Conservation (phyloP, 1,140 invertebrate species). For the Yoshiicerus persimilis region DNA sequence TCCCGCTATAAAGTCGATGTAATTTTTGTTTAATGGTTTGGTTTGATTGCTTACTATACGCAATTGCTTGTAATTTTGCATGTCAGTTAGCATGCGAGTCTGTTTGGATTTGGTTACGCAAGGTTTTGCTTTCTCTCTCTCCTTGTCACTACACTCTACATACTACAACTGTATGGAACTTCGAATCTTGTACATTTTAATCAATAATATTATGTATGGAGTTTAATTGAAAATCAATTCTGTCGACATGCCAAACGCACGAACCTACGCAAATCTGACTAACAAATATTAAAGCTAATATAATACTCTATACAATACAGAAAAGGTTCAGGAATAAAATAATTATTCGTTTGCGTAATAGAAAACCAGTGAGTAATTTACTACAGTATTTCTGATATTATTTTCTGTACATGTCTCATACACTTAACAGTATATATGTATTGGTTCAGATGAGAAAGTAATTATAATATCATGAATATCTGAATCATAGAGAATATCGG, state of each 20-base stretch:
- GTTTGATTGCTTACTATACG: not conserved
- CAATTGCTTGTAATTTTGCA: not conserved
- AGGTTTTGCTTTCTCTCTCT: constrained; percentile 12
- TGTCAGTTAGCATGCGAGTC: not conserved
- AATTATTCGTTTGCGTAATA: too few species aligned
- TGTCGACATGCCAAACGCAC: not conserved
- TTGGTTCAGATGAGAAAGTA: not conserved
- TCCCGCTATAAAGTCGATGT: constrained; percentile 7
- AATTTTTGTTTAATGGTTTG: not conserved
- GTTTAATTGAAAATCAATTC: not conserved
- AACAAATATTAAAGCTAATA: too few species aligned
- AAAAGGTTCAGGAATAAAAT: too few species aligned
- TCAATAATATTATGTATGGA: not conserved
- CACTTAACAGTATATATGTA: too few species aligned
- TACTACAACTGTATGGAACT: not conserved
- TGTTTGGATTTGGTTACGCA: not conserved
- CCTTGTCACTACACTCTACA: not conserved
- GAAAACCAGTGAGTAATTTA: too few species aligned
- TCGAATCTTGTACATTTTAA: not conserved
- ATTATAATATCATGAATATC: too few species aligned
- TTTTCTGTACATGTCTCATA: too few species aligned
- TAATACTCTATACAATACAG: too few species aligned
- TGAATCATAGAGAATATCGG: too few species aligned
- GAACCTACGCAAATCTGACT: too few species aligned
- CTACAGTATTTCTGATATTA: too few species aligned